Base-by-base conservation (phyloP, 2,888 invertebrate genomes). In the Isoperla grammatica region DNA sequence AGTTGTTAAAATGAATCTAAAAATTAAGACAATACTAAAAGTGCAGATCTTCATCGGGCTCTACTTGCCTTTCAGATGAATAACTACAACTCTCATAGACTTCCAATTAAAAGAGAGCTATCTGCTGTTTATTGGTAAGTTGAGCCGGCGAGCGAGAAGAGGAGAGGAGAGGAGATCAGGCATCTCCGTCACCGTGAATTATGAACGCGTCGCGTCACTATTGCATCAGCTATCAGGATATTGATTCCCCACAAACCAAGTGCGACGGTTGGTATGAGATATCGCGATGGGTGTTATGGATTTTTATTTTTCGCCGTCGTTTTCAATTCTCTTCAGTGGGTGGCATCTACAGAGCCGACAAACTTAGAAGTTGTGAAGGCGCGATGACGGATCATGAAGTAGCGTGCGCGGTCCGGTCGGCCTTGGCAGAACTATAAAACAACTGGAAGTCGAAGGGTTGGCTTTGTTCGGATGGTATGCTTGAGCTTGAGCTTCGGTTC, bases 371-470 rank as follows among this genome's bases (percentile, higher is more conserved):
- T 53, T 53, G 39, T 53, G 37, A 53, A 53, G 20, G 53, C 53
- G 53, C n/a, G 53, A 53, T 53, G 53, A 53, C 39, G 53, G 53
- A 53, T 53, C 39, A 53, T 39, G 20, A 37, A 11, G 19, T 53
- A 19, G 53, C 53, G 53, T 53, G 37, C 8, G 29, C 29, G 4
- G 29, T 54, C 40, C 40, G 40, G 54, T 37, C n/a, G n/a, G n/a
- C n/a, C n/a, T n/a, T 6, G 6, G 54, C 1, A 37, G 54, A 39
- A 23, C 29, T 11, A 50, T 9, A 50, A 50, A 50, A 22, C 13
- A 50, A 3, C 50, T 17, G 50, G 50, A 29, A 29, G 29, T 29
- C 29, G 29, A 29, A 29, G 29, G 8, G 5, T 8, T 29, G 29
- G 29, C 29, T 29, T 29, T 29, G 29, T 29, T 29, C 5, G 8